A percentile compares a stretch with the other conserved stretches of the same genome.
phyloP scores from a whole-genome alignment of 2,113 vertebrate species.

The Plestiodon gilberti region DNA sequence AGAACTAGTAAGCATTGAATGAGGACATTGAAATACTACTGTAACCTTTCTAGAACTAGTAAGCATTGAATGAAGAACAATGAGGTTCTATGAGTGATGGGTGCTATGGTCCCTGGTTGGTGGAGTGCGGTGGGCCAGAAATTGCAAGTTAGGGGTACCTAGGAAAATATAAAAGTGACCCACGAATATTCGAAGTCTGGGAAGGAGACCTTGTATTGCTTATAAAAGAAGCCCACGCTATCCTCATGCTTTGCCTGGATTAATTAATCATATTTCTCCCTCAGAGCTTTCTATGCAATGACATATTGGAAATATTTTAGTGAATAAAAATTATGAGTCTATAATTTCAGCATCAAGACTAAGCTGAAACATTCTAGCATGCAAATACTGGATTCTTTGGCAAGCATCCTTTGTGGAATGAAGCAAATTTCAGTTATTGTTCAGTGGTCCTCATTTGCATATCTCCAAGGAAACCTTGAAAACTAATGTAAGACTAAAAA shows the following conservation, averaged over 20 bases:
- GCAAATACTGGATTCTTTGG: conserved; percentile 10
- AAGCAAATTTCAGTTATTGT: background rate
- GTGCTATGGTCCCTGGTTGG: background rate
- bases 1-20: too few species aligned
- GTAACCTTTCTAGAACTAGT: background rate
- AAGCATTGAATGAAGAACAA: too few species aligned
- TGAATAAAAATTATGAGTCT: background rate
- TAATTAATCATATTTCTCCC: conserved; percentile 29
- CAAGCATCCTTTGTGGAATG: conserved; percentile 25
- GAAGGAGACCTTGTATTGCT: background rate
- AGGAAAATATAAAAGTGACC: background rate
- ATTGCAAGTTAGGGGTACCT: background rate
- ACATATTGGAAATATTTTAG: conserved; percentile 1
- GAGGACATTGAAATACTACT: background rate
- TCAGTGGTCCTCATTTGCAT: conserved; percentile 10
- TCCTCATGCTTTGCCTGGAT: background rate
- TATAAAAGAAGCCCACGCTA: background rate
- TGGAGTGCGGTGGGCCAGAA: background rate
- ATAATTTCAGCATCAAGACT: background rate
- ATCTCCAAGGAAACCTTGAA: background rate
- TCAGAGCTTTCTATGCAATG: conserved; percentile 6
- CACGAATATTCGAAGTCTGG: background rate
- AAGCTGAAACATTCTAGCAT: background rate
- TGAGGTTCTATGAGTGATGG: background rate
- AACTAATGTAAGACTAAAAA: conserved; percentile 9